Percentiles rank a stretch among this genome's conserved stretches.
These are phyloP conservation scores for Anarsia innoxiella DNA, from an alignment of 2,888 invertebrate species.

Conservation along the genomic window DNA sequence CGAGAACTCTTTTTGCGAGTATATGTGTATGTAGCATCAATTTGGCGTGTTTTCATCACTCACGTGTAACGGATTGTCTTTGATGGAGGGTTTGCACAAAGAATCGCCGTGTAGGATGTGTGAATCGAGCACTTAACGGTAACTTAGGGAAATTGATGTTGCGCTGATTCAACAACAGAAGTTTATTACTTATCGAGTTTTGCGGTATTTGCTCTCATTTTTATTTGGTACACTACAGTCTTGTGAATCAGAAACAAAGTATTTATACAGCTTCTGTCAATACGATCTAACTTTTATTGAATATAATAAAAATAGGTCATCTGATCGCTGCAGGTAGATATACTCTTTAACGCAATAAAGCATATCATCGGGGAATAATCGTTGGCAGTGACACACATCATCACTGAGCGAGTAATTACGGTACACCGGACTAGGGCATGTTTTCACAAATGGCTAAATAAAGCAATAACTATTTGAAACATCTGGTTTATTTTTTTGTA, in stretches of 20 bases:
- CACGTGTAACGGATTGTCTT: conserved; percentile 31
- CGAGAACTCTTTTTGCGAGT: conserved; percentile 30
- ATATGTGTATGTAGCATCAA: conserved; percentile 23
- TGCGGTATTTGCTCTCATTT: too few species aligned
- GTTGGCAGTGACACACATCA: conserved; percentile 62
- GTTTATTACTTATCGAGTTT: too few species aligned
- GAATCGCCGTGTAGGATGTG: conserved; percentile 32
- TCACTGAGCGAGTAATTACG: conserved; percentile 49
- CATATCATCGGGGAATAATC: conserved; percentile 54
- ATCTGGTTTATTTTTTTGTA: too few species aligned
- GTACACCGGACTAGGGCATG: conserved; percentile 33
- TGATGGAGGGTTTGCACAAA: conserved; percentile 28
- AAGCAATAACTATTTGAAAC: too few species aligned
- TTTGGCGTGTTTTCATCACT: conserved; percentile 29
- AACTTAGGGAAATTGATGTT: conserved; percentile 23
- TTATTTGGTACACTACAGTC: too few species aligned
- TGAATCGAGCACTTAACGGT: conserved; percentile 29
- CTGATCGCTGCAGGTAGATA: too few species aligned
- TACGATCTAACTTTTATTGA: too few species aligned
- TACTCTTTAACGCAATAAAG: too few species aligned
- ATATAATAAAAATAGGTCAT: too few species aligned
- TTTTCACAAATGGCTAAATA: conserved; percentile 49
- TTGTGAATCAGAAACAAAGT: too few species aligned
- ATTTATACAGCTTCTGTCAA: too few species aligned
- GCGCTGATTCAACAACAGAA: conserved; percentile 17